Base-by-base conservation (phyloP, 1,140 invertebrate genomes). In the Lepidostoma basale region DNA sequence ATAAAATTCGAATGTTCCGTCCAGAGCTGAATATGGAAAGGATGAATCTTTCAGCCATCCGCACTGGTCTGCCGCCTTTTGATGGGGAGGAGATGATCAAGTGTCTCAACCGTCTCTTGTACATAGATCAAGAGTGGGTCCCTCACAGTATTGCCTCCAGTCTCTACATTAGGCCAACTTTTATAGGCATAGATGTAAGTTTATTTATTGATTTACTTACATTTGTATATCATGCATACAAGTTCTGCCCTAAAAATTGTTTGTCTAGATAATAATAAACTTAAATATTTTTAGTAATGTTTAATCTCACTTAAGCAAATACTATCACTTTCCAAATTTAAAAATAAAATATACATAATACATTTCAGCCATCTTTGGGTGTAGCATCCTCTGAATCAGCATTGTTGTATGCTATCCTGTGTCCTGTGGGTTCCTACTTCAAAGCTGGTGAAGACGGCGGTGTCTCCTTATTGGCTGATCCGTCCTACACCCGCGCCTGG, bases 41-140 rank as follows among this genome's bases (percentile, higher is more conserved):
- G 70, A 95, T 99, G 94, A 90, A 94, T 73, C 75, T 82, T 42
- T 92, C 96, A 10, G 95, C 98, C 3, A 76, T 87, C 63, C 85
- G 96, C 75, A 86, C 91, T n/a, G 90, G 92, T 45, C 78, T 99
- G 62, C 97, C 98, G 10, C 88, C 86, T 56, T 99, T 99, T 83
- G 92, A 97, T 78, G 87, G 88, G 0, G 82, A 89, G 12, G 96
- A 99, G 79, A 83, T 99, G 66, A 87, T 98, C 12, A 88, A 92
- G 78, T 96, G 96, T 74, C 84, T 99, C 10, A 88, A 89, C 74
- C 88, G 95, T 74, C 85, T 99, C 40, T 85, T 99, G 49, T 87
- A 88, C 75, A 92, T 99, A 67, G 98, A 99, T 77, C 90, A 94
- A 75, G 95, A 98, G 81, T 99, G 97, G 98, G 95, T 99, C 4